Base-by-base conservation (phyloP, 92 coral and sea anemone species). In the Paramuricea clavata region DNA sequence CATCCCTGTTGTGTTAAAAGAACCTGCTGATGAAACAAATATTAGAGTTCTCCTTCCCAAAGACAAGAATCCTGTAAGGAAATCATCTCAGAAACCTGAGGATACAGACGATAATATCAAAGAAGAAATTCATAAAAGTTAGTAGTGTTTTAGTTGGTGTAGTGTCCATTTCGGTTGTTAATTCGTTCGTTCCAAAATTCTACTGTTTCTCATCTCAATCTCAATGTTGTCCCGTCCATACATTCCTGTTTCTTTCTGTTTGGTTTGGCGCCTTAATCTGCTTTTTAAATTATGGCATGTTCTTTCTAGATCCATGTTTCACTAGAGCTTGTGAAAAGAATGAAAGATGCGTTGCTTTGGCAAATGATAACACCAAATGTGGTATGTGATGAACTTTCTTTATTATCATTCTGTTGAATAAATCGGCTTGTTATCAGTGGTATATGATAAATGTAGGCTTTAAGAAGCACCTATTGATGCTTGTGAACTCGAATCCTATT, bases 1-100 rank as follows among this genome's bases (percentile, higher is more conserved):
- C 21, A 89, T 95, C 2, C 95, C 98, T 10, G 94, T 95, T n/a
- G 90, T 90, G 2, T 72, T 95, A 31, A 94, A 97, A 23, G 87
- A 81, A 26, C 83, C 83, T 79, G 93, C 86, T 49, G 84, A 88
- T 78, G 36, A 61, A 13, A 25, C 60, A 54, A 81, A 16, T 49
- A 23, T 82, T 74, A 75, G 49, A 21, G 33, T 67, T 76, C 56
- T 88, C 32, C 32, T 83, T 11, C 85, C 88, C 28, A 27, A 83
- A 30, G 79, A 72, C 22, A 65, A 87, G 22, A 49, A 25, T 19
- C 41, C 81, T 5, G 2, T 73, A n/a, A 62, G 69, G 6, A 83
- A 88, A 21, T 36, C 85, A 23, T 19, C 34, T 12, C 78, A 73
- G 28, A 34, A 54, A 34, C 82, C 90, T 5, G 26, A 62, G 17